Conservation (phyloP, 1,140 invertebrate species). For the Antheraea mylitta region DNA sequence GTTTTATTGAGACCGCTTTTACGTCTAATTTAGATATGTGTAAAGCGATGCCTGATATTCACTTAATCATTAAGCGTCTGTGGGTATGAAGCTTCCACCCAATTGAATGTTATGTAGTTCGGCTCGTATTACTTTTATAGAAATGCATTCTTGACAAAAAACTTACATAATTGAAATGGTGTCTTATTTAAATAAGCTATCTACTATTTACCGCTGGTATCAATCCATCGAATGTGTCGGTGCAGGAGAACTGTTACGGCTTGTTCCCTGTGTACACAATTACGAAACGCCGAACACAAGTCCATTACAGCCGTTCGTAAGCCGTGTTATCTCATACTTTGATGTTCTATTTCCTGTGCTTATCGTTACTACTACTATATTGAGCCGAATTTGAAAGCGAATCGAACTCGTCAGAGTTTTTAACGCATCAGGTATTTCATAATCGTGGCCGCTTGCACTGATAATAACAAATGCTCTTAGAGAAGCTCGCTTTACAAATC, state of each 20-base stretch:
- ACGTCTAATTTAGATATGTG: too few relatives aligned
- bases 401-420: not conserved
- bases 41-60: too few relatives aligned
- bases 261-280: slow-evolving; percentile 4
- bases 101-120: too few relatives aligned
- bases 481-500: too few relatives aligned
- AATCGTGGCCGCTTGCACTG: not conserved
- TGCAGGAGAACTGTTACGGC: not conserved
- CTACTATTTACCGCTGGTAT: not conserved
- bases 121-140: too few relatives aligned
- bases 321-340: slow-evolving; percentile 45
- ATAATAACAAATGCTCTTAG: too few relatives aligned
- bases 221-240: not conserved
- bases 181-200: not conserved
- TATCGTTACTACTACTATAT: slow-evolving; percentile 25
- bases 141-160: not conserved
- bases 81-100: too few relatives aligned
- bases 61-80: too few relatives aligned
- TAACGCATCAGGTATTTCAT: not conserved
- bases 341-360: slow-evolving; percentile 71
- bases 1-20: too few relatives aligned
- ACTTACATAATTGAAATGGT: not conserved
- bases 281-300: slow-evolving; percentile 18
- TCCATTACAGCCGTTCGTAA: slow-evolving; percentile 23
- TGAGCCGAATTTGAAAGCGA: not conserved